A percentile compares a stretch with the other conserved stretches of the same genome.
Evolutionary conservation across 2,888 invertebrate species (phyloP).

Genomic region (Drosophila lacicola): DNA sequence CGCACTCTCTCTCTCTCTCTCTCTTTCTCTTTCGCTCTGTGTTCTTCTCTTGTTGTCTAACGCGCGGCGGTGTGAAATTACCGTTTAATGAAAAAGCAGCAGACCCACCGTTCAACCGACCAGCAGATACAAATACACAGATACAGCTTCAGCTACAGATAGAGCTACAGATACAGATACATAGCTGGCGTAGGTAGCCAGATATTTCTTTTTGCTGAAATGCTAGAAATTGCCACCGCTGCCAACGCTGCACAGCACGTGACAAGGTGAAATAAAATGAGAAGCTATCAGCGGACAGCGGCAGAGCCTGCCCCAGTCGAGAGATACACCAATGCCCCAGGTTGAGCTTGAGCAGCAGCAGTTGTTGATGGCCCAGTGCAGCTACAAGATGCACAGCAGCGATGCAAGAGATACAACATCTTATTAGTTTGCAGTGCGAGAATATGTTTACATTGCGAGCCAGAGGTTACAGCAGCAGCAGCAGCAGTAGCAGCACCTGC

Average conservation of each 20-base stretch:
- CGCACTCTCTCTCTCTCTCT: not conserved
- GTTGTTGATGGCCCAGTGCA: constrained; percentile 25
- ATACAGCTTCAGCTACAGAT: constrained; percentile 10
- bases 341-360: constrained; percentile 18
- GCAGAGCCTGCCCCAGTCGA: constrained; percentile 1
- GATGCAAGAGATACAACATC: constrained; percentile 66
- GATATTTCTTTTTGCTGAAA: constrained; percentile 73
- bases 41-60: constrained; percentile 21
- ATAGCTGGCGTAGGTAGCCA: constrained; percentile 70
- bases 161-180: constrained; percentile 26
- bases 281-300: constrained; percentile 71
- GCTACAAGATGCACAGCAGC: constrained; percentile 47
- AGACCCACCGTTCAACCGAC: constrained; percentile 16
- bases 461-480: constrained; percentile 12
- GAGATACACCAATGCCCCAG: constrained; percentile 43
- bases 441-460: constrained; percentile 50
- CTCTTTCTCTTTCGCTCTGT: not conserved
- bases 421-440: constrained; percentile 72
- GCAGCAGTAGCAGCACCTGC: constrained; percentile 34
- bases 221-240: constrained; percentile 80
- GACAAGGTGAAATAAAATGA: constrained; percentile 80
- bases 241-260: constrained; percentile 70
- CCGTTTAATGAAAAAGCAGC: constrained; percentile 77
- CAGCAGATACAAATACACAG: constrained; percentile 24
- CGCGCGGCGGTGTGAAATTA: constrained; percentile 73